phyloP scores from a whole-genome alignment of 1,140 invertebrate species.

The Cyphomyrmex costatus region DNA sequence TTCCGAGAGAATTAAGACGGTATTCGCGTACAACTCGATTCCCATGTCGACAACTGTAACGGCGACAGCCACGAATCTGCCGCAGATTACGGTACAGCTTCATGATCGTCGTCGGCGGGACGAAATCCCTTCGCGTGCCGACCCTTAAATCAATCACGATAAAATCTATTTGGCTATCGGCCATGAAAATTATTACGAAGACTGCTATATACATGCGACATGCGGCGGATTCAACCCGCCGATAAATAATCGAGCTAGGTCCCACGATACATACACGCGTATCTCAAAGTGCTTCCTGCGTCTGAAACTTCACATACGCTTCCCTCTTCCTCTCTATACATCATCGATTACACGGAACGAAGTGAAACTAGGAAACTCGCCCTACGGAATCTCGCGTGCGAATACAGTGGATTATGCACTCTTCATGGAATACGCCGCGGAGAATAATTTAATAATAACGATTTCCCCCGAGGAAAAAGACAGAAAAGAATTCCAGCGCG shows the following conservation, averaged over 20 bases:
- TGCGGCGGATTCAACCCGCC: conserved; percentile 7
- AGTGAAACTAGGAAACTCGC: conserved; percentile 28
- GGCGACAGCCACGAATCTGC: background rate
- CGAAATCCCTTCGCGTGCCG: background rate
- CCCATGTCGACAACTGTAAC: background rate
- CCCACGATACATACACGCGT: background rate
- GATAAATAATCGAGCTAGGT: conserved; percentile 44
- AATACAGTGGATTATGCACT: conserved; percentile 1
- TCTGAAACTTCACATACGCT: conserved; percentile 16
- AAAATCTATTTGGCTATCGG: conserved; percentile 28
- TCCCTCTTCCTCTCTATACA: background rate
- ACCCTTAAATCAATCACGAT: conserved; percentile 39
- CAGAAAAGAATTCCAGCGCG: too few species aligned
- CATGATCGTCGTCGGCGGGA: background rate
- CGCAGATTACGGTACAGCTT: background rate
- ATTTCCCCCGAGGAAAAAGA: background rate
- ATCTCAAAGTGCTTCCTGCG: conserved; percentile 16
- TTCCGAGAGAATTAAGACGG: conserved; percentile 22
- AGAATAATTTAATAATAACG: conserved; percentile 8
- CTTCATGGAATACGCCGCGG: background rate
- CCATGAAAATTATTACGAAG: conserved; percentile 39
- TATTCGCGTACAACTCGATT: conserved; percentile 11
- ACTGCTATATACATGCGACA: conserved; percentile 10
- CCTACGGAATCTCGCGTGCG: conserved; percentile 26
- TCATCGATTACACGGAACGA: conserved; percentile 24